A percentile compares a stretch with the other conserved stretches of the same genome.
phyloP scores from a whole-genome alignment of 2,797 vertebrate genomes.

The Taenioides sp. region DNA sequence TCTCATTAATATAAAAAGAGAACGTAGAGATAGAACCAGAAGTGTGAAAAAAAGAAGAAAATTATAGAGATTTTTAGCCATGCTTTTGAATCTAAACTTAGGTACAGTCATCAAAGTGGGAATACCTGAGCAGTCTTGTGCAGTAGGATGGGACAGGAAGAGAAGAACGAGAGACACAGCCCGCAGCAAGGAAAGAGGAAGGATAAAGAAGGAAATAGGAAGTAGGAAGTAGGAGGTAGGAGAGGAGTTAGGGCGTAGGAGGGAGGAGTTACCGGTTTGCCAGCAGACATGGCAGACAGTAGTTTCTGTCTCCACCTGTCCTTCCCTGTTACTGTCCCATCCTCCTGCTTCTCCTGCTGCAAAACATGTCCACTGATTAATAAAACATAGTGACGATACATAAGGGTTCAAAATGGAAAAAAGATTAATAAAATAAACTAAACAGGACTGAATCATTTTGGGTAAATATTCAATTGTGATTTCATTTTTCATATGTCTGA shows the following conservation, averaged over 20 bases:
- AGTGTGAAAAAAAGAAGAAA: neutral
- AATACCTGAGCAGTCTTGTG: slow-evolving; percentile 55
- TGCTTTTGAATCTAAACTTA: neutral
- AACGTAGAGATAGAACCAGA: neutral
- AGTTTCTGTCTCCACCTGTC: slow-evolving; percentile 84
- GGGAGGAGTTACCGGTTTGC: slow-evolving; percentile 74
- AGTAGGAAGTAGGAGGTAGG: slow-evolving; percentile 11
- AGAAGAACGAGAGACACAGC: slow-evolving; percentile 58
- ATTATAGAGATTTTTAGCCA: neutral
- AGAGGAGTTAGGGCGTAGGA: slow-evolving; percentile 1
- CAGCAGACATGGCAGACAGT: slow-evolving; percentile 78
- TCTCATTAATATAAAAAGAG: slow-evolving; percentile 8
- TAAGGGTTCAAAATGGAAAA: neutral
- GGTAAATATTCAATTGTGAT: neutral
- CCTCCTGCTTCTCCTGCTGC: slow-evolving; percentile 79
- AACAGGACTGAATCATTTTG: neutral
- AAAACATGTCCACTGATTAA: slow-evolving; percentile 66
- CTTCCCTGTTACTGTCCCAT: slow-evolving; percentile 76
- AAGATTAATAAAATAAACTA: neutral
- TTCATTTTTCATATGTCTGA: no score
- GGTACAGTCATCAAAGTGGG: slow-evolving; percentile 6
- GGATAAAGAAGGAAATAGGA: slow-evolving; percentile 5
- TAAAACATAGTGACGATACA: slow-evolving; percentile 27
- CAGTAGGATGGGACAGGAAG: slow-evolving; percentile 63
- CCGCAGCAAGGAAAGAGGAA: slow-evolving; percentile 37